phyloP scores from a whole-genome alignment of 2,113 vertebrate species.

The Sylvia atricapilla region DNA sequence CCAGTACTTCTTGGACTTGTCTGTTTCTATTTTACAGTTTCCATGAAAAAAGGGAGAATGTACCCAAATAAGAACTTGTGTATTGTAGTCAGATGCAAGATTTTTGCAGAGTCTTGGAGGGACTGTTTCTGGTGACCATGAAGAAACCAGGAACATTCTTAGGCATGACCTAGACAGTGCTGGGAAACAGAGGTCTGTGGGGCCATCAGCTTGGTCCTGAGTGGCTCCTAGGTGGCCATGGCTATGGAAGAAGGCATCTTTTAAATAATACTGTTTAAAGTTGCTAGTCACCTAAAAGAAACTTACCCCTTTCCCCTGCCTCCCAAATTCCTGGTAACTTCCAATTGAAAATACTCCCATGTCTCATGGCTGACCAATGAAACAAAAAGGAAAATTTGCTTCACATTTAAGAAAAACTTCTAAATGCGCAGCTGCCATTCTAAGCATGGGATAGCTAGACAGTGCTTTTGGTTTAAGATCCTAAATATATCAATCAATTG shows the following conservation, averaged over 20 bases:
- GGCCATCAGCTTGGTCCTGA: background rate
- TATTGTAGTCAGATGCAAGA: background rate
- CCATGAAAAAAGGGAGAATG: background rate
- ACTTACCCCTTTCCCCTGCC: accelerated
- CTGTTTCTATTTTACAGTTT: background rate
- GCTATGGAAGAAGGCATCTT: background rate
- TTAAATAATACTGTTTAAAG: background rate
- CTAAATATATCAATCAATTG: background rate
- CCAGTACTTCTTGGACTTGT: background rate
- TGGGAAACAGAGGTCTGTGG: background rate
- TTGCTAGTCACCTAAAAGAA: background rate
- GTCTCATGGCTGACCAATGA: background rate
- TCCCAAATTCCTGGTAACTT: accelerated
- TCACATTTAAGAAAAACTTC: background rate
- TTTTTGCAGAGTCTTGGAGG: background rate
- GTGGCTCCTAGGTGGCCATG: accelerated
- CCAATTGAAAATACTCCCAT: background rate
- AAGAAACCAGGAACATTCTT: background rate
- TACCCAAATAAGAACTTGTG: background rate
- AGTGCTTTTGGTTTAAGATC: background rate
- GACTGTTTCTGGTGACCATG: accelerated
- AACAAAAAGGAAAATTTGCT: background rate
- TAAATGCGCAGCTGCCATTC: background rate
- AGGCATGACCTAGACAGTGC: background rate
- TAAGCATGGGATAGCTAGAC: background rate